Conservation (phyloP, 1,140 invertebrate species). For the Cephus cinctus region DNA sequence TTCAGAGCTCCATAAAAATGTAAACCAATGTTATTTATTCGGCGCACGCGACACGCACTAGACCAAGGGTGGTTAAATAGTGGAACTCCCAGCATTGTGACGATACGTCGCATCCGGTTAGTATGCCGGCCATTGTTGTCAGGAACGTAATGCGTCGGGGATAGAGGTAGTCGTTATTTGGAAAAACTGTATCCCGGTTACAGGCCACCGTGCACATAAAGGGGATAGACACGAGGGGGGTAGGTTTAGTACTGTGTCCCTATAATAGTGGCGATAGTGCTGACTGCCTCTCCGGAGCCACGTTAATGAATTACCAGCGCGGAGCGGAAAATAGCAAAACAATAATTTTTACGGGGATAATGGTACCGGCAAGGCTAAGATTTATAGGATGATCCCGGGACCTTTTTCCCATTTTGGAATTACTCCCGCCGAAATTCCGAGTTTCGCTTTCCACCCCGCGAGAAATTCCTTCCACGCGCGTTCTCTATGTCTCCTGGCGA, state of each 20-base stretch:
- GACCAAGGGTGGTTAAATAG: slow-evolving; percentile 11
- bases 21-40: slow-evolving; percentile 42
- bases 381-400: slow-evolving; percentile 25
- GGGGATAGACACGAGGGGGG: not conserved
- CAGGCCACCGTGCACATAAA: slow-evolving; percentile 2
- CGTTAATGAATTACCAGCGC: slow-evolving; percentile 9
- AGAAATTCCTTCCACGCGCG: no score
- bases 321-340: slow-evolving; percentile 23
- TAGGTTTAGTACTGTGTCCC: slow-evolving; percentile 7
- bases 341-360: slow-evolving; percentile 37
- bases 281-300: no score
- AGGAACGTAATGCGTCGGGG: not conserved
- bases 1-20: slow-evolving; percentile 35
- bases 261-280: no score
- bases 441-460: slow-evolving; percentile 13
- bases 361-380: slow-evolving; percentile 22
- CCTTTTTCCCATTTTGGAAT: not conserved
- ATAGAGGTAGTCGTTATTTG: slow-evolving; percentile 4
- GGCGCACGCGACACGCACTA: slow-evolving; percentile 21
- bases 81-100: slow-evolving; percentile 26
- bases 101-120: slow-evolving; percentile 30
- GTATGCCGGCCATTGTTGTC: slow-evolving; percentile 17
- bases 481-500: no score
- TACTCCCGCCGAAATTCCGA: slow-evolving; percentile 1
- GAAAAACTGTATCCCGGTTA: slow-evolving; percentile 11